Evolutionary conservation across 2,888 invertebrate species (phyloP), one percentile per base, ranked within the genome.

Genomic region (Sarcophaga caerulescens): DNA sequence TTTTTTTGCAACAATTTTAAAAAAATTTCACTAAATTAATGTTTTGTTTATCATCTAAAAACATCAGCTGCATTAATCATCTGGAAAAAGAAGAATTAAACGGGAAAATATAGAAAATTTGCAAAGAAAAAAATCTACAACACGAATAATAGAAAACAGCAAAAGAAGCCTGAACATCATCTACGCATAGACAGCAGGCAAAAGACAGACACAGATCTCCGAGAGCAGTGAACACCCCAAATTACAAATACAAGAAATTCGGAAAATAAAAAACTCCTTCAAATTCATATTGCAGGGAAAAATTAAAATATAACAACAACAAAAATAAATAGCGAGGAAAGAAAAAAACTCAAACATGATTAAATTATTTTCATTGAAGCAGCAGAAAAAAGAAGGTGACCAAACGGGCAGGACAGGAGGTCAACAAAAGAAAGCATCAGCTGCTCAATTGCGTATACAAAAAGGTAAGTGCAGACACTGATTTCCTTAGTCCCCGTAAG

Each of bases 311-410:
- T 52, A 77, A 65, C 45, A 80, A 78, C 19, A 82, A 62, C 62
- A 80, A 19, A 63, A 70, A 19, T n/a, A 10, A 35, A 81, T 59
- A 8, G 75, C 65, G 52, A 52, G 25, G 3, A 70, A 68, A 71
- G 76, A 84, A 81, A 85, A 87, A 85, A 79, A 71, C 86, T 71
- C 78, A 91, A 91, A 89, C 63, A 99, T 99, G 99, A 98, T 99
- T 94, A 99, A 98, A 95, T 95, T 99, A 94, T 99, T 99, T 95
- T 98, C 99, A 90, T 94, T 99, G 93, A 99, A 99, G 94, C 98
- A 99, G 95, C 98, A 99, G 94, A 98, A 98, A 95, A 99, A 99
- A 95, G 98, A 99, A 95, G 98, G 98, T 92, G 98, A 97, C 93
- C 96, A 97, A 90, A 95, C 95, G 88, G 96, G 97, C 90, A 95